Evolutionary conservation across 2,888 invertebrate genomes (phyloP), one percentile per base, ranked within the genome.

Genomic region (Tiliacea aurago): DNA sequence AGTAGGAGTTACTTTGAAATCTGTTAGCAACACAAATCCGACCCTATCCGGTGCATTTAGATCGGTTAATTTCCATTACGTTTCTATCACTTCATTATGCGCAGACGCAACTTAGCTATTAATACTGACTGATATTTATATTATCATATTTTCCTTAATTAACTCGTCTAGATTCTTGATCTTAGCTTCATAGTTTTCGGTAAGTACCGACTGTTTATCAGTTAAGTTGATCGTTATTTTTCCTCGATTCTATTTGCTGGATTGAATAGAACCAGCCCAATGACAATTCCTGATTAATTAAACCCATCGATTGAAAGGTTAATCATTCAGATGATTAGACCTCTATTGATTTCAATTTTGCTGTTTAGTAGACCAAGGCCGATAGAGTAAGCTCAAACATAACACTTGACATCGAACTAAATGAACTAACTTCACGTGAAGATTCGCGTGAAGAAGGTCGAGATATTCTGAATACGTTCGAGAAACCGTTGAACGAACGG

Each of bases 341-440:
- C 45, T 73, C 70, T 81, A 87, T 86, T 83, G 87, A 85, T 87
- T 82, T 69, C 64, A 81, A 82, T 82, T 71, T 76, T 51, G 63
- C 69, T 73, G 75, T 84, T 82, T 45, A 87, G 72, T 81, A 68
- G 84, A 78, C 65, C 89, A 87, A 88, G 88, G 85, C 59, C 79
- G 77, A 55, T 20, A 49, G n/a, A 79, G 45, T 80, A 77, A 68
- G 73, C 76, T 76, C 80, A 77, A 73, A 69, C 64, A 73, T 78
- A 84, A 73, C 74, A 85, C 83, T 85, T 83, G 83, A 83, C 81
- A 86, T 83, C 76, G 76, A 82, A 79, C 69, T 71, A 83, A 76
- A 83, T 74, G 70, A 65, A 76, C 70, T 79, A 65, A 76, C 70
- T 79, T 67, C 63, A 45, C 76, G 71, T 56, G 69, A 76, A 65